phyloP scores from a whole-genome alignment of 2,113 vertebrate species.

The Mirza zaza region DNA sequence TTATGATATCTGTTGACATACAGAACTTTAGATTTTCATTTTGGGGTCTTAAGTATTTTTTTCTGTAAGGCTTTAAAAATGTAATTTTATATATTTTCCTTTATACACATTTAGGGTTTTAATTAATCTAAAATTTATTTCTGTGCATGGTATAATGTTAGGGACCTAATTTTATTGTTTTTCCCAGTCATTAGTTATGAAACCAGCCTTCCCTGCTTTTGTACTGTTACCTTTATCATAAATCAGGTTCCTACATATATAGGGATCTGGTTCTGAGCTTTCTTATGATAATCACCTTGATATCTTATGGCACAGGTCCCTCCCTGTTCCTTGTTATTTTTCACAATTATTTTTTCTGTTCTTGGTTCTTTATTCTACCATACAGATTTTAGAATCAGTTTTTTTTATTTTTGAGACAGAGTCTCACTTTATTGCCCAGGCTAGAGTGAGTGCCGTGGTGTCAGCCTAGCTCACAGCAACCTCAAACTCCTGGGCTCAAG shows the following conservation, averaged over 20 bases:
- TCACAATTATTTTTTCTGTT: not conserved
- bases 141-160: not conserved
- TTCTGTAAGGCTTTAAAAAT: not conserved
- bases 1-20: not conserved
- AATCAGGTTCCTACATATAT: not conserved
- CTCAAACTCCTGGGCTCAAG: no score
- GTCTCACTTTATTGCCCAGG: no score
- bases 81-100: not conserved
- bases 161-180: not conserved
- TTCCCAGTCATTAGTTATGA: not conserved
- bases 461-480: no score
- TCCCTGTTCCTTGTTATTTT: constrained; percentile 9
- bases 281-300: not conserved
- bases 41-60: not conserved
- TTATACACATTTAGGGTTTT: not conserved
- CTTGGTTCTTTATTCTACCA: not conserved
- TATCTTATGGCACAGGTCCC: not conserved
- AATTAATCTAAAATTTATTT: not conserved
- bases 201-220: not conserved
- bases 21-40: not conserved
- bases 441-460: no score
- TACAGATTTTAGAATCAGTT: not conserved
- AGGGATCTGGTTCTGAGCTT: not conserved
- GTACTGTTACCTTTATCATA: not conserved
- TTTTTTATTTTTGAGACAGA: no score